Base-by-base conservation (phyloP, 2,888 invertebrate species). In the Drosophila ezoana region DNA sequence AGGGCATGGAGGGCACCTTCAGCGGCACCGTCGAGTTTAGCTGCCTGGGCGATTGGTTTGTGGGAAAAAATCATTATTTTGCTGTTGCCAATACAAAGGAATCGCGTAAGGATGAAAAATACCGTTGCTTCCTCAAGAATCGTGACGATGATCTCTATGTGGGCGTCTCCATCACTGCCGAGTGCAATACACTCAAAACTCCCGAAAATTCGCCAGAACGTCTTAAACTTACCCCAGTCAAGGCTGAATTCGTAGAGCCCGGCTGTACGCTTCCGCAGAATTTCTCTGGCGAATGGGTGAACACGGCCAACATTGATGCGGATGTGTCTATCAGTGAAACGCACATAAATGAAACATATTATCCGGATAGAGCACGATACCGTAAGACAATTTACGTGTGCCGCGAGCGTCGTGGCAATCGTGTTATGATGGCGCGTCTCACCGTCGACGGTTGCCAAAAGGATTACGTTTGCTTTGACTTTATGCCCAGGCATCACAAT, bases 41-140 rank as follows among this genome's bases (percentile, higher is more conserved):
- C 91, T 98, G 98, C 89, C 93, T 98, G 68, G 98, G 98, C 1
- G 97, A 98, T 93, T 98, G 98, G 98, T 98, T 98, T 92, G 96
- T 98, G 28, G 97, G 96, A 13, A 98, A 98, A 90, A 98, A 99
- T 92, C 98, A 98, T 89, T 99, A 96, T 92, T 98, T 99, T 92
- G 99, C 98, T 58, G 98, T 98, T n/a, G 97, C 97, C 8, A 98
- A 99, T 90, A 98, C 98, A 0, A 98, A 98, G 87, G 98, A 98
- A 92, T 98, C 98, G 8, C 95, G 98, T 84, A 97, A 97, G 91
- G 98, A 99, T 92, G 98, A 98, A 91, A 97, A 97, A 89, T 99
- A 98, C 91, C 94, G 98, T 41, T 99, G 99, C 90, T 97, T 99
- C 92, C 93, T 98, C 48, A 97, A 97, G 90, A 98, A 98, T 94